Percentiles rank a stretch among this genome's conserved stretches.
These are phyloP conservation scores for Melipona bicolor DNA, from an alignment of 2,888 invertebrate genomes.

Conservation along the genomic window DNA sequence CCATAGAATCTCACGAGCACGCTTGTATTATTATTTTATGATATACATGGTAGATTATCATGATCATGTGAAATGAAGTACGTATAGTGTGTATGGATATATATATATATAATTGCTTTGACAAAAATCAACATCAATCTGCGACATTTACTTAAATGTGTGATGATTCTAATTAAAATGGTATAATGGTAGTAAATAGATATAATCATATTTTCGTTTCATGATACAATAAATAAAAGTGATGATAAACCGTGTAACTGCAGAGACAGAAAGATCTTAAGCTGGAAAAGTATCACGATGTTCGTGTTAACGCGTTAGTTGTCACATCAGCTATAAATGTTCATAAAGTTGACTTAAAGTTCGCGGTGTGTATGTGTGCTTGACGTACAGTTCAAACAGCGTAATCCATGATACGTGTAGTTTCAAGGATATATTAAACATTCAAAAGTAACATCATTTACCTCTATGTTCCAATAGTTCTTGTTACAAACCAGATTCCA, in stretches of 20 bases:
- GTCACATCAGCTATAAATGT: not conserved
- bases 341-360: not conserved
- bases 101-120: not conserved
- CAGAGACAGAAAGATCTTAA: no score
- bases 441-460: not conserved
- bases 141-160: not conserved
- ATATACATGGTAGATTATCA: no score
- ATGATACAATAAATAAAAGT: no score
- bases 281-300: not conserved
- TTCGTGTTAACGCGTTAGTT: not conserved
- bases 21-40: no score
- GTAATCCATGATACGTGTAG: not conserved
- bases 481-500: not conserved
- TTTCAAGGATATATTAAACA: not conserved
- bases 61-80: no score
- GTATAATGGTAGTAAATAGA: not conserved
- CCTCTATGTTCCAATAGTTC: accelerated
- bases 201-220: no score
- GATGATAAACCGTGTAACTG: no score
- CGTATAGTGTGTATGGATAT: no score
- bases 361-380: not conserved
- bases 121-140: not conserved
- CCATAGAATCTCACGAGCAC: no score
- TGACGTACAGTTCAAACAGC: not conserved
- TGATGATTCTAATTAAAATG: not conserved